Conservation (phyloP, 2,888 invertebrate species). For the Gnatocerus cornutus region DNA sequence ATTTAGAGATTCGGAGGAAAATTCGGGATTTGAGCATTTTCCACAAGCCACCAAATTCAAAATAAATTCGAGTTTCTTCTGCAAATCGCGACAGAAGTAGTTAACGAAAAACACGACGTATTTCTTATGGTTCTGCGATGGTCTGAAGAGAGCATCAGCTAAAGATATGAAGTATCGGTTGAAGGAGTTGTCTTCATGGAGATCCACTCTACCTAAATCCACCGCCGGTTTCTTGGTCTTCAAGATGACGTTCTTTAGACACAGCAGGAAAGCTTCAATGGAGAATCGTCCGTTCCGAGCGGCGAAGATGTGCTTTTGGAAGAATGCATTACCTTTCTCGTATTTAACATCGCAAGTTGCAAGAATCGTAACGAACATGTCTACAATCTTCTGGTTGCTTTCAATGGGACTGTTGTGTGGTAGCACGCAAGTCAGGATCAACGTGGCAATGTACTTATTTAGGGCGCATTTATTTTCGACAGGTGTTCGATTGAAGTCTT, state of each 20-base stretch:
- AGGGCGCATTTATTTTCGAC: constrained; percentile 53
- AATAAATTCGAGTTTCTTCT: constrained; percentile 54
- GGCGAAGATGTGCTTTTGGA: constrained; percentile 43
- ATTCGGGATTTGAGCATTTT: constrained; percentile 38
- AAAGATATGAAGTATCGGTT: constrained; percentile 70
- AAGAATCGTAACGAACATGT: constrained; percentile 71
- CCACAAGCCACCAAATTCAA: constrained; percentile 54
- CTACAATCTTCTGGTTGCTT: constrained; percentile 68
- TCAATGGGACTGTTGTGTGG: constrained; percentile 68
- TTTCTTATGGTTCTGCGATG: constrained; percentile 70
- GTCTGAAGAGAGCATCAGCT: constrained; percentile 63
- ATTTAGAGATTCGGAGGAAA: constrained; percentile 45
- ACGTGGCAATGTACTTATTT: constrained; percentile 65
- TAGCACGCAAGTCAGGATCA: constrained; percentile 71
- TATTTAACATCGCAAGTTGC: constrained; percentile 68
- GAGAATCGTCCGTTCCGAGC: constrained; percentile 73
- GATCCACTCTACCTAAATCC: constrained; percentile 71
- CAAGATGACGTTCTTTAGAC: constrained; percentile 72
- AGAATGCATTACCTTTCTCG: constrained; percentile 66
- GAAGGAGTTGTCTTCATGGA: constrained; percentile 67
- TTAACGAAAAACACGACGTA: constrained; percentile 20
- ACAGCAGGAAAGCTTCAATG: constrained; percentile 74
- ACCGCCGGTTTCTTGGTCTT: constrained; percentile 71
- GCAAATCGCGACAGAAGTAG: constrained; percentile 47
- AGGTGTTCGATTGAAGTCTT: constrained; percentile 53